phyloP scores from a whole-genome alignment of 2,113 vertebrate genomes.

The Nothocercus julius region DNA sequence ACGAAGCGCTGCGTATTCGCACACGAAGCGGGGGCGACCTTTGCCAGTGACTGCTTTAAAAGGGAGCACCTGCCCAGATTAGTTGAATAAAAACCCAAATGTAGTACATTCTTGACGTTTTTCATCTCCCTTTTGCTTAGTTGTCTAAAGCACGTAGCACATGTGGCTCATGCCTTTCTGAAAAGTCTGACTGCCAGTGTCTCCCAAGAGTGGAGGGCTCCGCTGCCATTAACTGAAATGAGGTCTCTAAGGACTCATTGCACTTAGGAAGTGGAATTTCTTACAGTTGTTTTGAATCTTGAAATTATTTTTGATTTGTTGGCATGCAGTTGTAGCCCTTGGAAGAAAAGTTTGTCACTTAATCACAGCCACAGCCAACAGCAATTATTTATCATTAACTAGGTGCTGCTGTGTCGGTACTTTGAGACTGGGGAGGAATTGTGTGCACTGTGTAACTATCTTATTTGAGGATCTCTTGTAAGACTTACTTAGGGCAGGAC shows the following conservation, averaged over 20 bases:
- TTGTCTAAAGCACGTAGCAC: not conserved
- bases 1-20: no score
- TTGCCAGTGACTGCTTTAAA: not conserved
- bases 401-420: not conserved
- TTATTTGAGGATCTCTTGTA: not conserved
- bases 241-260: not conserved
- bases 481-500: not conserved
- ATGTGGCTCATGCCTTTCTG: not conserved
- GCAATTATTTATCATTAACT: constrained; percentile 18
- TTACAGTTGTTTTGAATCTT: not conserved
- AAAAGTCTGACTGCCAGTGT: not conserved
- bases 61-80: not conserved
- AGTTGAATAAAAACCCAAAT: not conserved
- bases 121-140: not conserved
- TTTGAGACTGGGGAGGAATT: not conserved
- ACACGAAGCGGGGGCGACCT: not conserved
- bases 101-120: not conserved
- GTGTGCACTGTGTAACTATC: not conserved
- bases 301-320: not conserved
- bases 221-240: fast-evolving
- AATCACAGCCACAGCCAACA: no score
- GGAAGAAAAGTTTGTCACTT: not conserved
- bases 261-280: not conserved
- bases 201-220: not conserved
- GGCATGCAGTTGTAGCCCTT: not conserved